These are phyloP conservation scores for Scatophagus argus DNA, from an alignment of 2,113 vertebrate species.

Conservation along the genomic window DNA sequence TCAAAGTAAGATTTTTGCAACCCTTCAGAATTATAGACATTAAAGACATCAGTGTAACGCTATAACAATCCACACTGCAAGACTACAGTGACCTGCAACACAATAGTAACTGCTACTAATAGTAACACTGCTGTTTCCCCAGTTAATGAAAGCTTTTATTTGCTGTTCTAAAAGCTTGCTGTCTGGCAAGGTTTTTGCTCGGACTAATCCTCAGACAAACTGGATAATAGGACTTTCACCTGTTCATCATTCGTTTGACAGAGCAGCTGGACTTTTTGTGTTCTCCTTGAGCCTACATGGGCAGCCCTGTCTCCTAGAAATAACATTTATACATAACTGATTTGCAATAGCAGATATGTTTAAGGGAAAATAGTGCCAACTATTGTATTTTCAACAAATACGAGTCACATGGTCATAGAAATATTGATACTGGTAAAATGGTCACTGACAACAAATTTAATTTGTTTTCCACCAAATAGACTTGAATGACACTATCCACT, in stretches of 20 bases:
- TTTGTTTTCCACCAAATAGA: no score
- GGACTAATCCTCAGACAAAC: constrained; percentile 9
- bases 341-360: no score
- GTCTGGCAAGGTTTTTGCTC: background rate
- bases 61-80: background rate
- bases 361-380: no score
- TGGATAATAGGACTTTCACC: background rate
- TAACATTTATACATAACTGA: no score
- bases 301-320: no score
- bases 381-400: no score
- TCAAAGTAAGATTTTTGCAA: background rate
- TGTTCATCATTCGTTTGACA: no score
- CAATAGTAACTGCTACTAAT: background rate
- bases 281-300: background rate
- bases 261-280: constrained; percentile 21
- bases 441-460: no score
- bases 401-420: no score
- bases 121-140: background rate
- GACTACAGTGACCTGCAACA: background rate
- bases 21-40: background rate
- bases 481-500: no score
- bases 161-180: constrained; percentile 12
- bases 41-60: background rate
- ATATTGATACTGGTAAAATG: no score
- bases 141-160: constrained; percentile 30